Base-by-base conservation (phyloP, 2,888 invertebrate genomes). In the Cremastinae sp. region DNA sequence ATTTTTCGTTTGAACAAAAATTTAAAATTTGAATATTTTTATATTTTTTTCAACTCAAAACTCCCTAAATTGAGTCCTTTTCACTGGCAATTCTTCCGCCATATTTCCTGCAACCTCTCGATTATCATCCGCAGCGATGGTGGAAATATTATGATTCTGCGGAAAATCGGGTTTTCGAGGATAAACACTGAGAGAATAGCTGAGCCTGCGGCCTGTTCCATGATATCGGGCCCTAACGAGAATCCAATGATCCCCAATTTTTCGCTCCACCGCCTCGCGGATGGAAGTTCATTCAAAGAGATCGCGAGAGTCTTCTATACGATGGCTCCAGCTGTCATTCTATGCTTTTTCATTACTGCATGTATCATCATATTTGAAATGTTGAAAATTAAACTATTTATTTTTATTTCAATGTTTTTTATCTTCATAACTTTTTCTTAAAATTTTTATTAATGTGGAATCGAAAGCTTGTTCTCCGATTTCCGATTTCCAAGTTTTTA, bases 191-290 rank as follows among this genome's bases (percentile, higher is more conserved):
- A 47, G 45, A 62, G 64, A 22, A 73, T 59, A 69, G 72, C 59
- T 59, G 64, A 64, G 56, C 53, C 45, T 55, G 58, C 28, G 72
- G 69, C 66, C 51, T 64, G 62, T 66, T 45, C 59, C 56, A 56
- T 43, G 28, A 43, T 43, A 66, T 12, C 35, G 49, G 59, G 74
- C 74, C 82, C 86, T 85, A 87, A 86, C 84, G 86, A 87, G 85
- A 87, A 86, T 86, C 86, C 87, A 85, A 87, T 87, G 86, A 87
- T 86, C 86, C 83, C 81, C 86, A 86, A 87, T 87, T 86, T 83
- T 83, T 75, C 82, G 83, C 84, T 81, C 83, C 84, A 83, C 80
- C 83, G 86, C 83, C 76, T 83, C 71, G 78, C 85, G 85, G 86
- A 87, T 86, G 83, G 83, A 83, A 86, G 85, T 86, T 86, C 84